These are phyloP conservation scores for Taphrorychus bicolor DNA, from an alignment of 2,888 invertebrate genomes.

Conservation along the genomic window DNA sequence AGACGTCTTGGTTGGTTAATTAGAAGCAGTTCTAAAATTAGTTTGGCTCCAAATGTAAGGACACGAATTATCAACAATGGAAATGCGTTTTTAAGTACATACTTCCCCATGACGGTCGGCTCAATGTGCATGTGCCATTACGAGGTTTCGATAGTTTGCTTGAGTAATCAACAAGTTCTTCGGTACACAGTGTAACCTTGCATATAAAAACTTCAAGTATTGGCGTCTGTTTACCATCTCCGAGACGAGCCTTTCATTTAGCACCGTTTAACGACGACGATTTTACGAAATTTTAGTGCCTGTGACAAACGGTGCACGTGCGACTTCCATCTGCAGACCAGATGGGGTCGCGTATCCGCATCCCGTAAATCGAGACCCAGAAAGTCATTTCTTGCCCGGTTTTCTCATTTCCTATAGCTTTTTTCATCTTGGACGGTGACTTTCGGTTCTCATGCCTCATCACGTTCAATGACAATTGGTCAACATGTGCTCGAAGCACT, in stretches of 20 bases:
- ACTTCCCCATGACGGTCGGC: no score
- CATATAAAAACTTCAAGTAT: constrained; percentile 21
- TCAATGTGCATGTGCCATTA: no score
- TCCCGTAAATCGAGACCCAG: constrained; percentile 16
- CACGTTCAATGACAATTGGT: not conserved
- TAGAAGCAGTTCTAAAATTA: not conserved
- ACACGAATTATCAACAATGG: no score
- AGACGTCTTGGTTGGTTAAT: not conserved
- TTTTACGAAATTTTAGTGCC: constrained; percentile 27
- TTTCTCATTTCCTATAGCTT: not conserved
- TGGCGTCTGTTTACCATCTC: constrained; percentile 11
- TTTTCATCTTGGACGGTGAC: not conserved
- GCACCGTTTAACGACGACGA: constrained; percentile 27
- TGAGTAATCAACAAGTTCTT: constrained; percentile 13
- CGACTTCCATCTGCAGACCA: constrained; percentile 36
- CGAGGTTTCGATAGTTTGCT: constrained; percentile 6
- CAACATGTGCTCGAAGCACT: not conserved
- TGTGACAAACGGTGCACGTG: constrained; percentile 24
- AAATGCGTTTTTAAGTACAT: not conserved
- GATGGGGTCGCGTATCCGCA: constrained; percentile 35
- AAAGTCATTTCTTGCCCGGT: not conserved
- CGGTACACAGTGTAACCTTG: constrained; percentile 10
- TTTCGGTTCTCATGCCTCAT: not conserved
- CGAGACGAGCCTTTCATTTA: constrained; percentile 23
- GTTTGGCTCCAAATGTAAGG: not conserved